These are phyloP conservation scores for Plusia festucae DNA, from an alignment of 2,888 invertebrate species.

Conservation along the genomic window DNA sequence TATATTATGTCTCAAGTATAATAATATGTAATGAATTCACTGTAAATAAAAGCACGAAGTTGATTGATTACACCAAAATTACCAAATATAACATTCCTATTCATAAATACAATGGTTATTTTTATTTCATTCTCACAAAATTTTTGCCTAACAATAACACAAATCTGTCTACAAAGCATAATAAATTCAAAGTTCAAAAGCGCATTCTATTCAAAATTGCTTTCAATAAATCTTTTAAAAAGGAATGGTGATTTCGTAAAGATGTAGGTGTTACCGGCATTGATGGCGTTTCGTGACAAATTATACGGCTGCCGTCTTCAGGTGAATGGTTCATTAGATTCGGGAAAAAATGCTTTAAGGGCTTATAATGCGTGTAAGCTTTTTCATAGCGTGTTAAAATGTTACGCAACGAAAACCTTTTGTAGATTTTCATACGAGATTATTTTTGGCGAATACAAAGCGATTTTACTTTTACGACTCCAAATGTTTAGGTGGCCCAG, in stretches of 20 bases:
- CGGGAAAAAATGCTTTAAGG: slow-evolving; percentile 25
- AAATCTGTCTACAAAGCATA: slow-evolving; percentile 12
- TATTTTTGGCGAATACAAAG: background rate
- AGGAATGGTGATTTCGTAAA: slow-evolving; percentile 43
- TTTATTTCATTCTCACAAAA: background rate
- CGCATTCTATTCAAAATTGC: slow-evolving; percentile 36
- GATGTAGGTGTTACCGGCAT: slow-evolving; percentile 37
- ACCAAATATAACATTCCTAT: background rate
- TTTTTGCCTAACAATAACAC: background rate
- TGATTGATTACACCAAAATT: background rate
- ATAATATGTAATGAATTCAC: background rate
- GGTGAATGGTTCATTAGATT: slow-evolving; percentile 42
- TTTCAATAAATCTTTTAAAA: slow-evolving; percentile 47
- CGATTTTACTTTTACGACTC: background rate
- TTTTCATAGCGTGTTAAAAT: background rate
- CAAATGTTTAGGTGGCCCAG: no score
- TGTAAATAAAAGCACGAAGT: background rate
- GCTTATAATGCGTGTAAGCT: slow-evolving; percentile 15
- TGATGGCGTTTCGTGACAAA: slow-evolving; percentile 45
- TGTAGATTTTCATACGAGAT: background rate
- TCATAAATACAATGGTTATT: background rate
- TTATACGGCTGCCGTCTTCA: slow-evolving; percentile 26
- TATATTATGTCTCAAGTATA: background rate
- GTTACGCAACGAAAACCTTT: background rate
- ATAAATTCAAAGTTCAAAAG: slow-evolving; percentile 42